Evolutionary conservation across 2,113 vertebrate species (phyloP), one percentile per base, ranked within the genome.

Genomic region (Dicaeum eximium): DNA sequence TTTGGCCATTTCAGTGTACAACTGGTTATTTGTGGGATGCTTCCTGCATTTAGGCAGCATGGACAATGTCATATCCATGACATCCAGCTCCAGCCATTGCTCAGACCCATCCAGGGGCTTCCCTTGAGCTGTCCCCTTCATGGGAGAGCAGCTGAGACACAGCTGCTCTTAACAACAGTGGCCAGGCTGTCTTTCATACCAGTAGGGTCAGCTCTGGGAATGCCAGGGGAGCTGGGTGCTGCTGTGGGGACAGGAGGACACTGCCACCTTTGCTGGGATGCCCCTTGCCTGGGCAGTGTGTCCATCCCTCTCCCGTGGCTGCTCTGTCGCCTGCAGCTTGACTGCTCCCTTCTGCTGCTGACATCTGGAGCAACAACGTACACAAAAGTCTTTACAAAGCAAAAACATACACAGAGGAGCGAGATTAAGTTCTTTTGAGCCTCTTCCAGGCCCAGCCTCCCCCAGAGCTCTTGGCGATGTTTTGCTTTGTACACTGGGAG

Each of bases 351-450:
- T 93, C 74, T 61, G 61, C 62, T 50, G 81, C 47, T 80, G 62
- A 90, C 81, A 80, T 95, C 93, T 93, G 94, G 91, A 96, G 87
- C 40, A 90, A 35, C 80, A 79, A 35, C 6, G 2, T 73, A 50
- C 16, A 70, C 71, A 87, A 65, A 95, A 62, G 61, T 25, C 62
- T 80, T 48, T 42, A 47, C 7, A 48, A 78, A 94, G 71, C 58
- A 86, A 82, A 93, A 92, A 53, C 62, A 73, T 33, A 35, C 67
- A 81, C 65, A 79, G 54, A 69, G 71, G 70, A 83, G 88, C 0
- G 6, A 91, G 90, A 91, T 94, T 95, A 85, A 64, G 37, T 35
- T 95, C 91, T 96, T 93, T 77, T 90, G 93, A 95, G 95, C 54
- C 16, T 87, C 81, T 95, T 95, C 90, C 95, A 88, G 74, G 47